phyloP scores from a whole-genome alignment of 2,797 vertebrate genomes.

The Poecilia velifera region DNA sequence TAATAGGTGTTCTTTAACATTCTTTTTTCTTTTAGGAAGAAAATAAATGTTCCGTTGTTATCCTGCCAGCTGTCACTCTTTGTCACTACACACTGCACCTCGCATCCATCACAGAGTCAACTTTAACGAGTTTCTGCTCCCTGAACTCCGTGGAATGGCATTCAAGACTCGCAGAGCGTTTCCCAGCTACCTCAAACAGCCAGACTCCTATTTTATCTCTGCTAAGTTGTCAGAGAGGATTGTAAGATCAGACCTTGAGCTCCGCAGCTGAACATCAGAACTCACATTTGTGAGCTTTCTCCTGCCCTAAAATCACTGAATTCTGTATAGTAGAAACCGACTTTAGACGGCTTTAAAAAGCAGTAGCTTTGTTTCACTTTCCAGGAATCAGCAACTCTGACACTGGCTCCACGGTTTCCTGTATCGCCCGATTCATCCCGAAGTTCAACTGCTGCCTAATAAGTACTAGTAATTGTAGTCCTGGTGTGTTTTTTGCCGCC shows the following conservation, averaged over 20 bases:
- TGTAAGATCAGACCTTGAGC: conserved; percentile 12
- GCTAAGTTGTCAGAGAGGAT: conserved; percentile 34
- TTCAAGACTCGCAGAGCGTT: conserved; percentile 37
- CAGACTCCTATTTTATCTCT: conserved; percentile 8
- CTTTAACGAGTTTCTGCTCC: conserved; percentile 46
- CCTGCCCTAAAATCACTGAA: not conserved
- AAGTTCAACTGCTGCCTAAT: not conserved
- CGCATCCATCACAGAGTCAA: conserved; percentile 62
- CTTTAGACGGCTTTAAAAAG: not conserved
- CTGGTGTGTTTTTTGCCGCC: not conserved
- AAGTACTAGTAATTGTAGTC: not conserved
- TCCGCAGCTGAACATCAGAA: conserved; percentile 10
- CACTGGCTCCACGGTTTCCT: not conserved
- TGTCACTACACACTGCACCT: conserved; percentile 20
- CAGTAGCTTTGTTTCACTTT: not conserved
- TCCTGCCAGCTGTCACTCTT: conserved; percentile 22
- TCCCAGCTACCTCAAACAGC: conserved; percentile 7
- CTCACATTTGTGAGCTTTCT: conserved; percentile 1
- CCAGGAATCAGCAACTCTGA: not conserved
- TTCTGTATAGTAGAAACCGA: conserved; percentile 1
- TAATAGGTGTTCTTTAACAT: not conserved
- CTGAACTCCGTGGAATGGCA: conserved; percentile 52
- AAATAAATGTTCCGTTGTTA: conserved; percentile 1
- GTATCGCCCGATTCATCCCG: not conserved
- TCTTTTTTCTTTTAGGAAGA: not conserved